A percentile compares a stretch with the other conserved stretches of the same genome.
These are phyloP conservation scores for Elephantulus edwardii DNA, from an alignment of 2,113 vertebrate species.

Conservation along the genomic window DNA sequence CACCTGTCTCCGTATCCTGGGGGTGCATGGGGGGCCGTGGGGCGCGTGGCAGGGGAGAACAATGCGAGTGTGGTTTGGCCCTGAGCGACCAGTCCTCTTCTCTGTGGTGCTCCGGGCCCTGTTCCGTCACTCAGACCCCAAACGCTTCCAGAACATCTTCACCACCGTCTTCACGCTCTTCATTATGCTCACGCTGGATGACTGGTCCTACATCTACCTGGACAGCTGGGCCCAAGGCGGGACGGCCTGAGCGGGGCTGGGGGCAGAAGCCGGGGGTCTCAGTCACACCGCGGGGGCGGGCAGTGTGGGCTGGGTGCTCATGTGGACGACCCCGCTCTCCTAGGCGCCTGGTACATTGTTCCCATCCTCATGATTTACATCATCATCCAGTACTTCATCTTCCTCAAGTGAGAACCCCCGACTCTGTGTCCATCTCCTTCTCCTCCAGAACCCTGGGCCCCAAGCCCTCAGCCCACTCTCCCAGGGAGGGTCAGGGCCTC, in stretches of 20 bases:
- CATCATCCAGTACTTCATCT: slow-evolving; percentile 81
- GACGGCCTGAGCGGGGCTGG: neutral
- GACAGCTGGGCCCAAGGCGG: slow-evolving; percentile 70
- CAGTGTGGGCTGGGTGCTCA: fast-evolving
- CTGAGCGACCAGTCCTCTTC: slow-evolving; percentile 78
- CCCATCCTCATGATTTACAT: slow-evolving; percentile 82
- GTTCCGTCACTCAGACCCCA: slow-evolving; percentile 70
- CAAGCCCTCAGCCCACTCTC: neutral
- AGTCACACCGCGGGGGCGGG: neutral
- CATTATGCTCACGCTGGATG: slow-evolving; percentile 80
- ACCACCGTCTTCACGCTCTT: slow-evolving; percentile 80
- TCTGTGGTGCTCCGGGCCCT: slow-evolving; percentile 76
- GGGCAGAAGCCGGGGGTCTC: neutral
- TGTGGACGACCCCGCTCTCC: neutral
- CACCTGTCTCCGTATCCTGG: slow-evolving; percentile 80
- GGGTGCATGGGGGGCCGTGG: fast-evolving
- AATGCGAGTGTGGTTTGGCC: neutral
- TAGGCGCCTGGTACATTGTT: slow-evolving; percentile 79
- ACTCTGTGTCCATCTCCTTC: neutral
- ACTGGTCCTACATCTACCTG: slow-evolving; percentile 81
- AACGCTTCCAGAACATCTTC: slow-evolving; percentile 77
- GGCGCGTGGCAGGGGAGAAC: fast-evolving
- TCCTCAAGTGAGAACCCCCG: slow-evolving; percentile 79
- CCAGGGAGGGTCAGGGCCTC: neutral
- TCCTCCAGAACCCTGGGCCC: fast-evolving